Percentiles rank a stretch among this genome's conserved stretches.
These are phyloP conservation scores for Odontothrips loti DNA, from an alignment of 2,888 invertebrate genomes.

Conservation along the genomic window DNA sequence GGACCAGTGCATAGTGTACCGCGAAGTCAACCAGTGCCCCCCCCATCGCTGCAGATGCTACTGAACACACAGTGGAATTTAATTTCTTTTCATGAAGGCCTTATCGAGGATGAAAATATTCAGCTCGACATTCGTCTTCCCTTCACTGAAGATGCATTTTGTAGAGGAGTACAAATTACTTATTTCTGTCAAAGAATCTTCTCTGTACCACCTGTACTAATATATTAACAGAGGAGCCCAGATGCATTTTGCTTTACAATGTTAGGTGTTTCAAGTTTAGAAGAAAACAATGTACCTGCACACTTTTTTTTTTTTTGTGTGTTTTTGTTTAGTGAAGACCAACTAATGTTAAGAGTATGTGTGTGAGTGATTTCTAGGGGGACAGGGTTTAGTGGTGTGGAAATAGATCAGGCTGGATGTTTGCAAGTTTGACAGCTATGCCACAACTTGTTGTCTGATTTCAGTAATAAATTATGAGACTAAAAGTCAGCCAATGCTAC, in stretches of 20 bases:
- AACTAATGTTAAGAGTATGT: neutral
- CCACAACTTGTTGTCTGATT: neutral
- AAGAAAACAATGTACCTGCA: neutral
- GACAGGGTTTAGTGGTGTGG: neutral
- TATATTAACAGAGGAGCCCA: neutral
- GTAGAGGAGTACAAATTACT: no score
- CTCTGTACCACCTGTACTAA: neutral
- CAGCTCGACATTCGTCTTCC: no score
- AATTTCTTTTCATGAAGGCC: neutral
- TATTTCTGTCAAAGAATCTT: no score
- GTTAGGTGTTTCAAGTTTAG: neutral
- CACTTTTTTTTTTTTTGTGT: neutral
- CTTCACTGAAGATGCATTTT: no score
- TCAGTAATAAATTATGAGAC: no score
- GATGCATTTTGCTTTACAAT: no score
- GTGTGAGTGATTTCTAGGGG: neutral
- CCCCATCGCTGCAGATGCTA: slow-evolving; percentile 67
- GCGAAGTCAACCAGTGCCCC: slow-evolving; percentile 59
- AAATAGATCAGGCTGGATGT: neutral
- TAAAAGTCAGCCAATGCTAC: no score
- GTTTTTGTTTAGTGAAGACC: neutral
- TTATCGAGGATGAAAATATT: no score
- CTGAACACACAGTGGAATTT: slow-evolving; percentile 43
- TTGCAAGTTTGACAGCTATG: neutral
- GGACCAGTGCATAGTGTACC: slow-evolving; percentile 76